Percentiles rank a stretch among this genome's conserved stretches.
Conservation (phyloP, 2,797 vertebrate species). For the Cetoscarus ocellatus region DNA sequence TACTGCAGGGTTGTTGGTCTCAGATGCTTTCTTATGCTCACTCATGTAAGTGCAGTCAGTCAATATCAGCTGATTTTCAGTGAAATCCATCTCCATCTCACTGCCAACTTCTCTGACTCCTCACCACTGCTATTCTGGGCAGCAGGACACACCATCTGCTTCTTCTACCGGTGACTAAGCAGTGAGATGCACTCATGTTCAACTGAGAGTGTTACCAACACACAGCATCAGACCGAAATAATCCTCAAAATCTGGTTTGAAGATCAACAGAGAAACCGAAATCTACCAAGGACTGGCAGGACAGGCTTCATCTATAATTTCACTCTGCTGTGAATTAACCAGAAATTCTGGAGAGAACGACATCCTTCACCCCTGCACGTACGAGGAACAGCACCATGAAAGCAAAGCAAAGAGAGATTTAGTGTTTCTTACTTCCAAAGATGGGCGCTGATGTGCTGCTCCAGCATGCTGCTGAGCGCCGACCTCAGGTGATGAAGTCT, state of each 20-base stretch:
- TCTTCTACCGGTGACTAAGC: slow-evolving; percentile 21
- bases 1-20: neutral
- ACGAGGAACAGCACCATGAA: neutral
- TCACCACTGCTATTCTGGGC: slow-evolving; percentile 29
- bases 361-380: too few species aligned
- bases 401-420: neutral
- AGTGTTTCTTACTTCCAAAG: slow-evolving; percentile 90
- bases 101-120: slow-evolving; percentile 17
- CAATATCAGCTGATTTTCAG: slow-evolving; percentile 7
- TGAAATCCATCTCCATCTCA: slow-evolving; percentile 9
- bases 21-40: neutral
- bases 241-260: neutral
- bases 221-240: neutral
- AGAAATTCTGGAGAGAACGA: too few species aligned
- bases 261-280: neutral
- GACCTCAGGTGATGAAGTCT: slow-evolving; percentile 92
- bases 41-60: neutral
- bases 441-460: slow-evolving; percentile 91
- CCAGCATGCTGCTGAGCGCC: slow-evolving; percentile 92
- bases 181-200: slow-evolving; percentile 14
- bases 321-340: neutral
- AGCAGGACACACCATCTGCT: slow-evolving; percentile 48
- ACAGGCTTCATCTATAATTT: neutral
- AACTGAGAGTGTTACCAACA: slow-evolving; percentile 19
- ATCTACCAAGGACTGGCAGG: neutral